phyloP scores from a whole-genome alignment of 2,113 vertebrate genomes.

The Proterorhinus semilunaris region DNA sequence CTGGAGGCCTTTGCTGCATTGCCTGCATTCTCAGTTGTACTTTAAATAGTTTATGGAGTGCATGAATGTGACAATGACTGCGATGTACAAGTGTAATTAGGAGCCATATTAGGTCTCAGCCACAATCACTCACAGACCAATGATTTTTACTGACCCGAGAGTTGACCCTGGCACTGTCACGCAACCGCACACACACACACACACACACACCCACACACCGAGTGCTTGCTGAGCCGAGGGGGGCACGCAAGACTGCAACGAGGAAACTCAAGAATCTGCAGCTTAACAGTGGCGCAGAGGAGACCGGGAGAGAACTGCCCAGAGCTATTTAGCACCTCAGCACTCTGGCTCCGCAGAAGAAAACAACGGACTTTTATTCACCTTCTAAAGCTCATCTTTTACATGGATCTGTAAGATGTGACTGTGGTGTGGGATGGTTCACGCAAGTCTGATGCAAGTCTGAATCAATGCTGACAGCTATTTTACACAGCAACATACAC shows the following conservation, averaged over 20 bases:
- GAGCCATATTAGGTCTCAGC: slow-evolving; percentile 56
- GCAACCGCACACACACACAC: slow-evolving; percentile 28
- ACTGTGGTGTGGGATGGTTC: too few species aligned
- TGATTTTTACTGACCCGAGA: slow-evolving; percentile 61
- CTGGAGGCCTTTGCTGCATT: slow-evolving; percentile 3
- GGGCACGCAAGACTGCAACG: slow-evolving; percentile 17
- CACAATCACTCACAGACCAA: slow-evolving; percentile 59
- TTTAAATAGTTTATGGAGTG: slow-evolving; percentile 32
- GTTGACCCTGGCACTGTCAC: slow-evolving; percentile 62
- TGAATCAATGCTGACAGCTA: too few species aligned
- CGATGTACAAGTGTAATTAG: slow-evolving; percentile 44
- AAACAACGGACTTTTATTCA: slow-evolving; percentile 10
- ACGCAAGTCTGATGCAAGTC: too few species aligned
- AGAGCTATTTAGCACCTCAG: slow-evolving; percentile 7
- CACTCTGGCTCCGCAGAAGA: slow-evolving; percentile 4
- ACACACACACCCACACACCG: slow-evolving; percentile 12
- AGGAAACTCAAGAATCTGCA: slow-evolving; percentile 21
- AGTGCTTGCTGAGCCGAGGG: slow-evolving; percentile 25
- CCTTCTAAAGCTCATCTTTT: neutral
- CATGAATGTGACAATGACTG: slow-evolving; percentile 27
- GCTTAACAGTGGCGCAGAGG: slow-evolving; percentile 27
- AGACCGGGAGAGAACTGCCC: neutral
- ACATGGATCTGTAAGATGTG: neutral
- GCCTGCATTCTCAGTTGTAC: slow-evolving; percentile 15
- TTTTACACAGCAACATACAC: too few species aligned